Evolutionary conservation across 2,888 invertebrate species (phyloP), one percentile per base, ranked within the genome.

Genomic region (Dryobota labecula): DNA sequence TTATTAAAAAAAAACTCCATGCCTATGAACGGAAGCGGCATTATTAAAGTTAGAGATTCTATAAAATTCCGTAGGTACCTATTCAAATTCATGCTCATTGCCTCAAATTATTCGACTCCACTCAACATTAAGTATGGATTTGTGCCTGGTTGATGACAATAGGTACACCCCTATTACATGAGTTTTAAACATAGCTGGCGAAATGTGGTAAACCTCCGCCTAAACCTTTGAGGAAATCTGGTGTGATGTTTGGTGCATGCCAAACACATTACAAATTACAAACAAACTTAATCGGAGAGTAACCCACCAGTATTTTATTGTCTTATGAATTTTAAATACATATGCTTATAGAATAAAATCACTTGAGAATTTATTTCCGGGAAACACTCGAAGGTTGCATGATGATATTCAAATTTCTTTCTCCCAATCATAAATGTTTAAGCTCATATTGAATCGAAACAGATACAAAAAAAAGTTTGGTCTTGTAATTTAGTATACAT

Each of bases 71-170:
- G 27, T n/a, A n/a, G n/a, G n/a, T n/a, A 15, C 7, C 2, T 51
- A 15, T 56, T 73, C 18, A 43, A n/a, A 69, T 15, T 27, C 8
- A n/a, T 15, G 5, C n/a, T n/a, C 33, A 56, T 58, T 45, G 20
- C 27, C 15, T 38, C 63, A n/a, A 38, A 63, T 38, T 24, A 24
- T 38, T 38, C 11, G 18, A 58, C 24, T 58, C 18, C 38, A 58
- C 24, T 58, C 4, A 24, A 20, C 20, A 58, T 18, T 9, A 30
- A 47, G n/a, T n/a, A n/a, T 33, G 51, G 30, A 5, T 30, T 61
- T n/a, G 30, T n/a, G 30, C 15, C 36, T 11, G 9, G 61, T n/a
- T 15, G 9, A 30, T 49, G 47, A 45, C 20, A 45, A 60, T 47
- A 61, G 8, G 45, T 9, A n/a, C 30, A 27, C 41, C 20, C 30